phyloP scores from a whole-genome alignment of 2,113 vertebrate genomes.

The Athene cunicularia region DNA sequence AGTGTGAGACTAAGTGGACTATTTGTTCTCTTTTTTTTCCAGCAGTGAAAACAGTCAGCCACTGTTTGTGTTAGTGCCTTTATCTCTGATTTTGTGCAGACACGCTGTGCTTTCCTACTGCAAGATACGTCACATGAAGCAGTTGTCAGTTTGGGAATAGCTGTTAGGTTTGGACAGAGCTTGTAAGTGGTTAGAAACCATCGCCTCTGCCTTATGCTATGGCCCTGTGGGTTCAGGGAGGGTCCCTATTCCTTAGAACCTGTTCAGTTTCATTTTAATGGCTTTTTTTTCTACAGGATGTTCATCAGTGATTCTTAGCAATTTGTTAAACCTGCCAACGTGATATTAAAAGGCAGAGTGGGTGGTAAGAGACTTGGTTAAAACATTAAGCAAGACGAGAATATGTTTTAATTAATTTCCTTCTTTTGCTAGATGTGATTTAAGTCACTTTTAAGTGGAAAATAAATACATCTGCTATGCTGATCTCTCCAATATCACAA shows the following conservation, averaged over 20 bases:
- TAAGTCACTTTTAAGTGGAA: neutral
- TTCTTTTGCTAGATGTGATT: neutral
- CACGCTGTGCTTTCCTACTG: neutral
- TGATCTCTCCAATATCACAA: neutral
- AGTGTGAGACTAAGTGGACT: slow-evolving; percentile 1
- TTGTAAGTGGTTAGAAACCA: neutral
- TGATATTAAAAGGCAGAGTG: neutral
- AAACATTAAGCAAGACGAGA: neutral
- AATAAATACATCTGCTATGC: neutral
- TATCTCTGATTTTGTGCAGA: neutral
- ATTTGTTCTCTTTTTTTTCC: slow-evolving; percentile 10
- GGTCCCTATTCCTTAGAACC: neutral
- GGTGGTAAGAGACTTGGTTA: neutral
- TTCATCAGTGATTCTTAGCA: neutral
- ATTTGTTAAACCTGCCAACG: neutral
- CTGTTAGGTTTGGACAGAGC: neutral
- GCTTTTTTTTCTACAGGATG: neutral
- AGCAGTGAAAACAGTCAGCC: neutral
- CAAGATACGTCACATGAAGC: accelerated
- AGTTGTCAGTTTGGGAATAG: neutral
- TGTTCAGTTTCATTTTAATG: neutral
- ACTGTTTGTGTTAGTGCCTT: slow-evolving; percentile 1
- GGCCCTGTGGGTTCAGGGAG: neutral
- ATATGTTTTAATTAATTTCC: neutral
- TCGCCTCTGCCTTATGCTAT: neutral